Evolutionary conservation across 2,113 vertebrate genomes (phyloP), one percentile per base, ranked within the genome.

Genomic region (Burhinus bistriatus): DNA sequence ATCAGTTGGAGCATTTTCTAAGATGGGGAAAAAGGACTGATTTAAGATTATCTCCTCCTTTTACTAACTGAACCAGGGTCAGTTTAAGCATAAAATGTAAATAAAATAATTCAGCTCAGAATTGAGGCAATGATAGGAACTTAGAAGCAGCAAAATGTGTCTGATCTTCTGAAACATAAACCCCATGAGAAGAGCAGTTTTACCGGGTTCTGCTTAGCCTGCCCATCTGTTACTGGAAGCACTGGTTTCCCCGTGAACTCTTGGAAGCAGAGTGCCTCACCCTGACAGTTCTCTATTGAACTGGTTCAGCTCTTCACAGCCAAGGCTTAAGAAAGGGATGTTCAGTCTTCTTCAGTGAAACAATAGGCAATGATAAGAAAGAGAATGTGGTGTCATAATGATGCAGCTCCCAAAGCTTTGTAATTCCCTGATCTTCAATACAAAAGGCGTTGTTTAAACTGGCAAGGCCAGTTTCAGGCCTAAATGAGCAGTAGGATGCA

Each of bases 11-110:
- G 34, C 36, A 75, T 91, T 93, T 94, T 84, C 66, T 91, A 58
- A 88, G 52, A 94, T 68, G 30, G 90, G 51, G 62, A 51, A 80
- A 84, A 80, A 79, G 4, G 19, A 77, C 42, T 90, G 84, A 90
- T 79, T 96, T 95, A 91, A 93, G 55, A 93, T 83, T 65, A 68
- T 82, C 47, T 87, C 32, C 32, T 55, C 68, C 30, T 71, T 87
- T 84, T 84, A 79, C 71, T 88, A 86, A 38, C 26, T 76, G 68
- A 93, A 88, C 40, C 23, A 84, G 47, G 47, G 70, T 95, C 94
- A 94, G 27, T 69, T 90, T 73, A 81, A 95, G 55, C 68, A 90
- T 55, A 91, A 92, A 89, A 79, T 32, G 9, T 34, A 95, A 85
- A 91, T 49, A 73, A 92, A 95, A 89, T 49, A 47, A 61, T 51